Percentiles rank a stretch among this genome's conserved stretches.
These are phyloP conservation scores for Paramuricea clavata DNA, from an alignment of 92 coral and sea anemone genomes.

Conservation along the genomic window DNA sequence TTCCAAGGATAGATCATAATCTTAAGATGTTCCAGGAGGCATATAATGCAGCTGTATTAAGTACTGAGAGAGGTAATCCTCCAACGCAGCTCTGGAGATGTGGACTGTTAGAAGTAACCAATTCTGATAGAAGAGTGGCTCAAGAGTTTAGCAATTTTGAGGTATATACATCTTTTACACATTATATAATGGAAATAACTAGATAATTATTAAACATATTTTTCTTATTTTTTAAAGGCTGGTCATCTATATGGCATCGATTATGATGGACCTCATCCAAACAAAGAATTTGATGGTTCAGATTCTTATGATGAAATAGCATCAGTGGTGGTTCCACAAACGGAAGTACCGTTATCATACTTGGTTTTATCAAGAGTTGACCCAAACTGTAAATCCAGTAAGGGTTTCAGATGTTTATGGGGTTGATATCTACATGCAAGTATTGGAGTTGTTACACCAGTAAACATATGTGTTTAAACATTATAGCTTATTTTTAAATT, in stretches of 20 bases:
- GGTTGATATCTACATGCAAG: slow-evolving; percentile 5
- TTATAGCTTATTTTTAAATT: too few relatives aligned
- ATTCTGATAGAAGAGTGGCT: slow-evolving; percentile 45
- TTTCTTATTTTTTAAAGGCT: background rate
- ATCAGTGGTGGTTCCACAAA: slow-evolving; percentile 4
- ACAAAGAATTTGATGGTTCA: slow-evolving; percentile 51
- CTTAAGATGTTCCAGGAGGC: slow-evolving; percentile 54
- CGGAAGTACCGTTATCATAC: background rate
- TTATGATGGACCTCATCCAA: slow-evolving; percentile 54
- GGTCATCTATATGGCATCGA: slow-evolving; percentile 56
- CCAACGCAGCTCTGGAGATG: slow-evolving; percentile 60
- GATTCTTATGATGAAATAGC: background rate
- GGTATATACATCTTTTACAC: background rate
- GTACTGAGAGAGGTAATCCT: slow-evolving; percentile 48
- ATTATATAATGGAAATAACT: background rate
- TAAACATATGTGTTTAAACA: too few relatives aligned
- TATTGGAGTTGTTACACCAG: too few relatives aligned
- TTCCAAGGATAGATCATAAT: slow-evolving; percentile 56
- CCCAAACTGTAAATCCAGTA: background rate
- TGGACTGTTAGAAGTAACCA: slow-evolving; percentile 49
- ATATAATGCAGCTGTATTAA: slow-evolving; percentile 41
- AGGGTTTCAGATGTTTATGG: slow-evolving; percentile 1
- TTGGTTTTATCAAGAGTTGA: background rate
- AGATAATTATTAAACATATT: background rate
- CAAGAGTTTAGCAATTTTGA: slow-evolving; percentile 45